Base-by-base conservation (phyloP, 2,888 invertebrate genomes). In the Harmothoe impar region DNA sequence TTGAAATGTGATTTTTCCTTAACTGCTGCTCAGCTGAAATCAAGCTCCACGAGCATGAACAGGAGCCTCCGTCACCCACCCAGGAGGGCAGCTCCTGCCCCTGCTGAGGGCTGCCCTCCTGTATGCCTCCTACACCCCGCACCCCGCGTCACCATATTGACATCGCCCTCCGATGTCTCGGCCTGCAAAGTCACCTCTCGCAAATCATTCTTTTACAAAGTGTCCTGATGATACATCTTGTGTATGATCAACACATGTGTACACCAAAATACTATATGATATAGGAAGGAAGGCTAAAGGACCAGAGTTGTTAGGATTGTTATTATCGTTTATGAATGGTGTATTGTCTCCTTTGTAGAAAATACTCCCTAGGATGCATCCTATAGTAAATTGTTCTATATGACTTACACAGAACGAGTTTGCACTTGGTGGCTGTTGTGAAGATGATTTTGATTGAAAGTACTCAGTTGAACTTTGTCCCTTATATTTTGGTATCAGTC, bases 151-250 rank as follows among this genome's bases (percentile, higher is more conserved):
- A 86, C 86, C 86, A 86, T 43, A 10, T 25, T 31, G 86, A 86
- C 86, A 86, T 86, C 86, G n/a, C n/a, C 29, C 56, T 86, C 29
- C 17, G 86, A 86, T 56, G 86, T 86, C 86, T 25, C 54, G 20
- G 86, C 86, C 86, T 86, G 86, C 86, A 86, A 86, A 86, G 86
- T 86, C 86, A 86, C 54, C 54, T 54, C 86, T 86, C 86, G 86
- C 86, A 20, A 86, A 86, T 86, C 54, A 86, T 84, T 86, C 25
- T 54, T 86, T 86, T 43, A 31, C 56, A 10, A 25, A 86, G 29
- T 81, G 81, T 81, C 43, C 0, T 43, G 43, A 43, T 43, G 10
- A 23, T 35, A 77, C 3, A 31, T 17, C 62, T n/a, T 17, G n/a
- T n/a, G n/a, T 25, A n/a, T 25, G 20, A 62, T 25, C 62, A 62